phyloP scores from a whole-genome alignment of 2,797 vertebrate species.

The Girardinus metallicus region DNA sequence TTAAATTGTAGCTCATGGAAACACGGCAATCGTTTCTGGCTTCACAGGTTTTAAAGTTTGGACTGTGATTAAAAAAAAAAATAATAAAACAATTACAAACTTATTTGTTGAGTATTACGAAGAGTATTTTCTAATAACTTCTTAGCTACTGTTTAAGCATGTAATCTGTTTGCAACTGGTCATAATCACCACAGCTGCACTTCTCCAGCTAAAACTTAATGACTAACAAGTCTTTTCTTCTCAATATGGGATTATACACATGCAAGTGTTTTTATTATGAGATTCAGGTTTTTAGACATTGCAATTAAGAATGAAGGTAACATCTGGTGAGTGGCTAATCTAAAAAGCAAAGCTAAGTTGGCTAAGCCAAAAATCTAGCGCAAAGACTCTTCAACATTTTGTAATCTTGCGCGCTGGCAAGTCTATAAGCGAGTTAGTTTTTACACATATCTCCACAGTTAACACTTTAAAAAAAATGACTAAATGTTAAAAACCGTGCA shows the following conservation, averaged over 20 bases:
- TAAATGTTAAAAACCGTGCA: not conserved
- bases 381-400: not conserved
- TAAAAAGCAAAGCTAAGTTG: no score
- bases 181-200: conserved; percentile 21
- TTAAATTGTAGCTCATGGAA: not conserved
- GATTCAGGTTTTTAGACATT: conserved; percentile 23
- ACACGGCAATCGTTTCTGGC: not conserved
- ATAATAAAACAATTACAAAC: not conserved
- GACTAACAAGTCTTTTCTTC: conserved; percentile 37
- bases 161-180: not conserved
- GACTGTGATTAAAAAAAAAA: not conserved
- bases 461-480: not conserved
- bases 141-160: not conserved
- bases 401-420: not conserved
- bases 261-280: conserved; percentile 31
- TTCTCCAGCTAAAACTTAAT: conserved; percentile 44
- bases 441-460: not conserved
- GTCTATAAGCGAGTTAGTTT: not conserved
- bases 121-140: not conserved
- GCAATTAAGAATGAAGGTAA: not conserved
- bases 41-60: no score
- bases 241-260: conserved; percentile 46
- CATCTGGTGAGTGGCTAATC: no score
- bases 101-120: not conserved
- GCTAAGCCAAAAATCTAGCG: not conserved